Evolutionary conservation across 35 echinoderm and acorn worm species (phyloP).

Genomic region (Nesometra sesokonis): DNA sequence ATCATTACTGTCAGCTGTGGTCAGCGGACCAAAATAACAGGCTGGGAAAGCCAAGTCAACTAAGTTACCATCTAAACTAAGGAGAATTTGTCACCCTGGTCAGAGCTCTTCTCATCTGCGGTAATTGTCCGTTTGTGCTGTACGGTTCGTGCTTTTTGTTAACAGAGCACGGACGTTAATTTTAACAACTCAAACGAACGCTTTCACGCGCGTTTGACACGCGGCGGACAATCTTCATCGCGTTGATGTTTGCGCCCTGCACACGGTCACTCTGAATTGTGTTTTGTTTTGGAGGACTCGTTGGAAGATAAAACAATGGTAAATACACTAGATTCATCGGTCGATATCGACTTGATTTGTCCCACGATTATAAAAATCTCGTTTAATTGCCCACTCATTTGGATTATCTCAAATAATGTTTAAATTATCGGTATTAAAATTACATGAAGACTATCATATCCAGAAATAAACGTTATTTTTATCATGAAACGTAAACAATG

Average conservation of each 20-base stretch:
- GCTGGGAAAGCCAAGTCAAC: neutral
- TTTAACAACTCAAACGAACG: neutral
- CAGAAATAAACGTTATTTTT: too few relatives aligned
- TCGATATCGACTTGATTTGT: neutral
- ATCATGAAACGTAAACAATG: too few relatives aligned
- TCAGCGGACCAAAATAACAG: neutral
- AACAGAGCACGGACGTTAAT: neutral
- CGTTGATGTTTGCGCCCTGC: neutral
- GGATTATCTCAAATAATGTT: too few relatives aligned
- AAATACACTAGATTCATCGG: neutral
- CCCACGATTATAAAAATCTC: neutral
- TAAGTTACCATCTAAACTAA: neutral
- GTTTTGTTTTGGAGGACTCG: neutral
- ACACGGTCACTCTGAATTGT: neutral
- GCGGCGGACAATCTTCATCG: neutral
- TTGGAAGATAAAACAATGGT: neutral
- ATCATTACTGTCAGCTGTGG: neutral
- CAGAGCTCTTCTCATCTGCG: neutral
- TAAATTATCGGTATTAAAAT: too few relatives aligned
- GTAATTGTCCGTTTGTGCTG: neutral
- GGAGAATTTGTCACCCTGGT: neutral
- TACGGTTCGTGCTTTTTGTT: neutral
- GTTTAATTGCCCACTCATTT: neutral
- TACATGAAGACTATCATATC: too few relatives aligned
- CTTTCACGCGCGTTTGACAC: neutral